phyloP scores from a whole-genome alignment of 1,140 invertebrate species.

The Ips nitidus region DNA sequence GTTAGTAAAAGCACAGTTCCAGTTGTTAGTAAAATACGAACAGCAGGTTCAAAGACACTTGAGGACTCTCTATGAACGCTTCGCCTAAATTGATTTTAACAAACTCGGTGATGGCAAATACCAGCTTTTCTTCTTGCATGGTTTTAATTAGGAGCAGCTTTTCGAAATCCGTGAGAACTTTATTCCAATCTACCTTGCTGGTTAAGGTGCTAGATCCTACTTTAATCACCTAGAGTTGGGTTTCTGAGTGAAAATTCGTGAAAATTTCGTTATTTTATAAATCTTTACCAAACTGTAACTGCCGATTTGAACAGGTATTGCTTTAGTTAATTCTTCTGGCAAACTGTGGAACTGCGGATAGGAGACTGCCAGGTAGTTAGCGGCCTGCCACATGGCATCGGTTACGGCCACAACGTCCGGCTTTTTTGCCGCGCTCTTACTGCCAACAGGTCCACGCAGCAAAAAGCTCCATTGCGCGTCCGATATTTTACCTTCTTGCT shows the following conservation, averaged over 20 bases:
- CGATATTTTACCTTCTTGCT: conserved; percentile 60
- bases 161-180: conserved; percentile 68
- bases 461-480: conserved; percentile 72
- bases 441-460: conserved; percentile 65
- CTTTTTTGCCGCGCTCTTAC: conserved; percentile 47
- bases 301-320: conserved; percentile 62
- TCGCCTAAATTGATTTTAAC: conserved; percentile 74
- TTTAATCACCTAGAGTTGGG: conserved; percentile 56
- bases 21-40: conserved; percentile 49
- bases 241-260: neutral
- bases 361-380: conserved; percentile 59
- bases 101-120: conserved; percentile 78
- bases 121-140: conserved; percentile 79
- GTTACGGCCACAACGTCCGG: conserved; percentile 49
- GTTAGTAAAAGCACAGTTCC: neutral
- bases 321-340: conserved; percentile 56
- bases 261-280: conserved; percentile 2
- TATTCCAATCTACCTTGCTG: conserved; percentile 61
- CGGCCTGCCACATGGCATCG: conserved; percentile 64
- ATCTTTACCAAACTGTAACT: conserved; percentile 58
- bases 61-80: conserved; percentile 76
- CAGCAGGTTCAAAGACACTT: conserved; percentile 67
- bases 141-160: conserved; percentile 79
- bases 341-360: conserved; percentile 60
- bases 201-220: conserved; percentile 53